A percentile compares a stretch with the other conserved stretches of the same genome.
Conservation (phyloP, 2,113 vertebrate species). For the Salvelinus sp. region DNA sequence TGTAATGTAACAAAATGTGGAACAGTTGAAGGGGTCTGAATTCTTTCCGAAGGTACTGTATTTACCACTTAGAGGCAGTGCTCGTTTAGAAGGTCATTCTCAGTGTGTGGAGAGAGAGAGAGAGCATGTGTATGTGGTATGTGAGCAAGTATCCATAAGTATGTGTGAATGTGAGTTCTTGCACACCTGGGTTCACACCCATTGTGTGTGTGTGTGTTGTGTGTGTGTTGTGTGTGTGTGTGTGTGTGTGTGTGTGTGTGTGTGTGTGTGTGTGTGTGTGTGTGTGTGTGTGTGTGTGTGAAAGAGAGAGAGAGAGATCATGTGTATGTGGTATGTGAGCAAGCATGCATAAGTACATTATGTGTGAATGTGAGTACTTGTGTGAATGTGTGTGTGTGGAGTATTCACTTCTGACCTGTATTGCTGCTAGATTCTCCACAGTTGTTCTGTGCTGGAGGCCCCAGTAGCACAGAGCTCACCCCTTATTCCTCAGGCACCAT, state of each 20-base stretch:
- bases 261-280: background rate
- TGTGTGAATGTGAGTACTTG: no score
- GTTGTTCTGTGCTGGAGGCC: conserved; percentile 83
- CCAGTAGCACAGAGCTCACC: conserved; percentile 84
- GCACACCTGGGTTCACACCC: background rate
- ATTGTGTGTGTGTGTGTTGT: background rate
- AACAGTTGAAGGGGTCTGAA: no score
- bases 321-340: background rate
- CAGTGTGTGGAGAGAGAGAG: no score
- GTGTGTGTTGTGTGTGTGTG: background rate
- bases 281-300: background rate
- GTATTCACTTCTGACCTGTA: conserved; percentile 77
- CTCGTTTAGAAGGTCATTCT: no score
- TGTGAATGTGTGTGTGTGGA: background rate
- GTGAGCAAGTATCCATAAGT: background rate
- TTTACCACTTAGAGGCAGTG: background rate
- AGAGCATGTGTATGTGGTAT: background rate
- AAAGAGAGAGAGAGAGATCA: no score
- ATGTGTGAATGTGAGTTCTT: background rate
- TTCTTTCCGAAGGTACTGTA: no score
- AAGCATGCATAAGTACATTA: background rate
- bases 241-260: conserved; percentile 4
- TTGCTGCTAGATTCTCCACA: conserved; percentile 89
- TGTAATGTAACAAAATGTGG: no score
- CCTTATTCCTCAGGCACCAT: conserved; percentile 87